A percentile compares a stretch with the other conserved stretches of the same genome.
phyloP scores from a whole-genome alignment of 1,140 invertebrate species.

The Limonius californicus region DNA sequence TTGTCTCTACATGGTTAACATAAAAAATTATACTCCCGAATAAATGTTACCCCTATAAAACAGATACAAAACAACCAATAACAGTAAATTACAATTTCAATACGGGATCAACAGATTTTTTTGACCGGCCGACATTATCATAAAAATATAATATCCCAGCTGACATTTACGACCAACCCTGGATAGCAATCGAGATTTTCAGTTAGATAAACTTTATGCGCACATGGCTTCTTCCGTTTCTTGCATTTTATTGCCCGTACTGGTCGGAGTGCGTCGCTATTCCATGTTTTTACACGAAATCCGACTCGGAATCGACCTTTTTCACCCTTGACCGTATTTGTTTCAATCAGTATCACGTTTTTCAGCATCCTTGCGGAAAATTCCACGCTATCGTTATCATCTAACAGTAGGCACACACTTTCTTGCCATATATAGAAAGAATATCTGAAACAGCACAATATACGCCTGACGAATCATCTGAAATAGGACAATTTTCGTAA shows the following conservation, averaged over 20 bases:
- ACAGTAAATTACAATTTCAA: slow-evolving; percentile 14
- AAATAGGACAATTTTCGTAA: too few species aligned
- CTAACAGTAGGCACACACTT: too few species aligned
- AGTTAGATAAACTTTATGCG: slow-evolving; percentile 12
- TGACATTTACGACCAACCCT: slow-evolving; percentile 13
- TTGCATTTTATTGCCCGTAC: background rate
- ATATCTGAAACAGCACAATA: too few species aligned
- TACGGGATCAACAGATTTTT: slow-evolving; percentile 15
- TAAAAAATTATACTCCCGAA: background rate
- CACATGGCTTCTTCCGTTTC: slow-evolving; percentile 1
- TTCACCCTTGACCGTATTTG: background rate
- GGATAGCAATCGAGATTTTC: slow-evolving; percentile 13
- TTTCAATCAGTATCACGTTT: background rate
- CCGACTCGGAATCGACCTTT: background rate
- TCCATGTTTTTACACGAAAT: background rate
- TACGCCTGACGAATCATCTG: too few species aligned
- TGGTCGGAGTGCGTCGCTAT: background rate
- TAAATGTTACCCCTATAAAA: slow-evolving; percentile 9
- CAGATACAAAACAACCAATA: slow-evolving; percentile 7
- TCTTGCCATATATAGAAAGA: too few species aligned
- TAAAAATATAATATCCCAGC: slow-evolving; percentile 15
- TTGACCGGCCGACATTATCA: slow-evolving; percentile 13
- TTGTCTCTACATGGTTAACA: background rate
- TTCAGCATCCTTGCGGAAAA: background rate
- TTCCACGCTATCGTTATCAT: too few species aligned